Base-by-base conservation (phyloP, 2,888 invertebrate genomes). In the Pollenia labialis region DNA sequence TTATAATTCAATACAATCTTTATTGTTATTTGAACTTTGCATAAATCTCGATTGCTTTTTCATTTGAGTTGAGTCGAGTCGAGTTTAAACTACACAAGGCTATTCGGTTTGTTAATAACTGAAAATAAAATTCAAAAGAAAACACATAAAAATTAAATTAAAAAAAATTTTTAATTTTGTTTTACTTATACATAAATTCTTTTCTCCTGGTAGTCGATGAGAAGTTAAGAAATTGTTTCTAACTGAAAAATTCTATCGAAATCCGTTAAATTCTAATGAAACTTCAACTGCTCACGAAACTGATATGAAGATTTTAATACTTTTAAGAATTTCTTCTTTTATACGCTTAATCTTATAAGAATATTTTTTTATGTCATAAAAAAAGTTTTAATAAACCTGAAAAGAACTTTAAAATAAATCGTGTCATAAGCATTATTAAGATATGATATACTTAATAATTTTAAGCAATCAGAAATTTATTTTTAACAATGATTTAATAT, bases 21-120 rank as follows among this genome's bases (percentile, higher is more conserved):
- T 77, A 58, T 83, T 71, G 76, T 66, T 84, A 66, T 84, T 79
- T 72, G 64, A 83, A 83, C 77, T 83, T 74, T 79, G 84, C 72
- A 77, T 72, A 77, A 77, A 77, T 56, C 16, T 81, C 75, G 40
- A 10, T 69, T 69, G 60, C 48, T 52, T 40, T 52, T 68, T 74
- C 4, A 71, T 68, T 72, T 66, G 18, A 77, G 71, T 72, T 66
- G 72, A 79, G 58, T 72, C 79, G 18, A 77, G 71, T 72, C 72
- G 77, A 79, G 52, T 72, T 84, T 82, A 44, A 79, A 66, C 58
- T 66, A 64, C 44, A 44, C 76, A 79, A 84, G 77, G 83, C 66
- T 72, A 52, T 64, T 79, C 44, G 58, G 7, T 64, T 32, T 6
- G 32, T 32, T 48, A 23, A 42, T 50, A 69, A 56, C 12, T 46